Evolutionary conservation across 2,888 invertebrate species (phyloP), one percentile per base, ranked within the genome.

Genomic region (Limnephilus lunatus): DNA sequence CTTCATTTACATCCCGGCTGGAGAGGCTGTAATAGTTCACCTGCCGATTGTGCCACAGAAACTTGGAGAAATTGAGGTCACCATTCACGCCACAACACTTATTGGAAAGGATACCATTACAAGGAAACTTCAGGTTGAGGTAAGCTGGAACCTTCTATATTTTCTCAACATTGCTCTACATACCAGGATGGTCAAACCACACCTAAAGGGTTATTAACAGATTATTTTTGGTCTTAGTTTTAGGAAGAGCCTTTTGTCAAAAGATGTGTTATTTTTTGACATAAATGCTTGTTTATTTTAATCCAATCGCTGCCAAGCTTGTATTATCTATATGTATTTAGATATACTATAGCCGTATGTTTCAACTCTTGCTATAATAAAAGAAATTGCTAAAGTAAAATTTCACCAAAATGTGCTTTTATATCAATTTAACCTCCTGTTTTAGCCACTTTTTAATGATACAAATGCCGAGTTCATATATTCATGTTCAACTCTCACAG

Each of bases 31-130:
- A 81, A 97, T 98, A 81, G 98, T 99, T 81, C 98, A 99, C 95
- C 96, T 99, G 94, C 99, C 99, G 0, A 98, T 99, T 80, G 98
- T 99, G 89, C 97, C 99, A 0, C 97, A 97, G 15, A 96, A 97
- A 44, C 96, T 98, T 32, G 99, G 99, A 2, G 97, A 98, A 94
- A 96, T 98, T 31, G 94, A 96, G 93, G 97, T 99, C 0, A 97
- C 97, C 9, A 95, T 99, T n/a, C 97, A 97, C 94, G 98, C 98
- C 30, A 96, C 97, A 3, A 97, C 98, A 0, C 95, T 98, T 68
- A 97, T 98, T 90, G 98, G 98, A 5, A 97, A 97, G 93, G 98
- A 98, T 94, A 96, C 96, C 93, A 97, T 97, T 31, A 97, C 97
- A 0, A 96, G 97, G 93, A 96, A 95, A 80, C 94, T 98, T 93